Evolutionary conservation across 1,140 invertebrate genomes (phyloP), one percentile per base, ranked within the genome.

Genomic region (Lineus longissimus): DNA sequence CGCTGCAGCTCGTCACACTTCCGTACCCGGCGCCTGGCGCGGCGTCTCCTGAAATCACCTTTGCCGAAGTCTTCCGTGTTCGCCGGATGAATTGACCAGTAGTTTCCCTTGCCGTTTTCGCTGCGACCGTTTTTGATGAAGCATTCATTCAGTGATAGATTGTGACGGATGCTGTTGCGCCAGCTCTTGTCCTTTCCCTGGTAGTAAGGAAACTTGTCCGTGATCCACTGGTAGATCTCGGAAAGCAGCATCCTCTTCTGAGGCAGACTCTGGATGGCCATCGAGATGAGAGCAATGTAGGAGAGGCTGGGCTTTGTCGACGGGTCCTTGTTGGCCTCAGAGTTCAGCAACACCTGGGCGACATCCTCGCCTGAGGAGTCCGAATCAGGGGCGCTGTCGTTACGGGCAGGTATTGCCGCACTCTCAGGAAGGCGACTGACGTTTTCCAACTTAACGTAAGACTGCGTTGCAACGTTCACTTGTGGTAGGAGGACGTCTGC

Each of bases 81-180:
- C 0, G 94, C 94, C 0, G 93, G 94, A 80, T 98, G 94, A 47
- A 98, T 95, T 0, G 93, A 91, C 95, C 94, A 97, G 73, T 94
- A 97, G 75, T 97, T 94, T 0, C 84, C 94, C 78, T 97, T 98
- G 0, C 95, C 95, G 77, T 96, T 97, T 0, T 94, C 91, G 58
- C 68, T 70, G 30, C 73, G 54, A 13, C 93, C 91, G 73, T 91
- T 92, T 77, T 93, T 83, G 17, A 84, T 72, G 59, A 83, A 83
- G 62, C 82, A 83, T 61, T 83, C 81, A 60, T 83, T 83, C 55
- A 83, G 78, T 15, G 79, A 82, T 17, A 83, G 65, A 61, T 83
- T 83, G 63, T 83, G 81, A 30, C 81, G 61, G 0, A 83, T 65
- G 9, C 79, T 82, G 58, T 83, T 83, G 59, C 79, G 72, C 78